A percentile compares a stretch with the other conserved stretches of the same genome.
Conservation (phyloP, 2,888 invertebrate species). For the Cheilosia soror region DNA sequence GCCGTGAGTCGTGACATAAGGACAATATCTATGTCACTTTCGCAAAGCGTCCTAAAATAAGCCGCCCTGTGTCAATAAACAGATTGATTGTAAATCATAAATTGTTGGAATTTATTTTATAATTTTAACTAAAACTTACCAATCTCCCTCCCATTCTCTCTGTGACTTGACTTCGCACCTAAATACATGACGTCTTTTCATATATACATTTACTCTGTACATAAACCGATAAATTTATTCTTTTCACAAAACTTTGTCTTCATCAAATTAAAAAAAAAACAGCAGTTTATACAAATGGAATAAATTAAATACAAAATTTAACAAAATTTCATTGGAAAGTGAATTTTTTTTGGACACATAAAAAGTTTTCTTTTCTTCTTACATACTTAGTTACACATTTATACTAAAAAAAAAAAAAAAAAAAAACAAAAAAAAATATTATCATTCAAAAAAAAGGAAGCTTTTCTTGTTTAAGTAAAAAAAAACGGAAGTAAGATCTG, state of each 20-base stretch:
- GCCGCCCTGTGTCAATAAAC: no score
- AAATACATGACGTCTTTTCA: not conserved
- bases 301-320: slow-evolving; percentile 1
- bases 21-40: no score
- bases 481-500: slow-evolving; percentile 52
- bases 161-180: not conserved
- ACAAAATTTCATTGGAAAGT: not conserved
- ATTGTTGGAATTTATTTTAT: no score
- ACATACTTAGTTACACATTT: slow-evolving; percentile 52
- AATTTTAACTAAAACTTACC: no score
- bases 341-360: not conserved
- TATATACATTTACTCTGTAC: not conserved
- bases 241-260: not conserved
- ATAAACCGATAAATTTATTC: not conserved
- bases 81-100: no score
- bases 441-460: slow-evolving; percentile 45
- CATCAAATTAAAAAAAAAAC: not conserved
- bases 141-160: not conserved
- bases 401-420: slow-evolving; percentile 28
- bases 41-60: no score
- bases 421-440: slow-evolving; percentile 23
- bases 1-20: no score
- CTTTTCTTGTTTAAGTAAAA: slow-evolving; percentile 35
- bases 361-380: not conserved
- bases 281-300: not conserved